phyloP scores from a whole-genome alignment of 92 coral and sea anemone species.

The Heteractis magnifica region DNA sequence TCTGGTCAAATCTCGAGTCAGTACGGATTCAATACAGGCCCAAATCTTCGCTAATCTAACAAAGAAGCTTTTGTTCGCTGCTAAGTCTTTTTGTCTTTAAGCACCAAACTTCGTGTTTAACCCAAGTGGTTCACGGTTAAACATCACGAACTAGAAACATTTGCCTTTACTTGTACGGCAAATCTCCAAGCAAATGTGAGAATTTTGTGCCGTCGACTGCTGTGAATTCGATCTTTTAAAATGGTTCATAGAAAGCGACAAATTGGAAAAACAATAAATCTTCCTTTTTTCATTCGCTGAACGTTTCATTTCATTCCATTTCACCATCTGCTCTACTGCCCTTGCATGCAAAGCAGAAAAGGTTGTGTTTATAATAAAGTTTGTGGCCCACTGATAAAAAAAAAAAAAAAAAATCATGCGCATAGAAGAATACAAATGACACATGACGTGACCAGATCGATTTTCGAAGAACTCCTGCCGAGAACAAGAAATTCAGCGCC shows the following conservation, averaged over 20 bases:
- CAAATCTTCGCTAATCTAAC: not conserved
- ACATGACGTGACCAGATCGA: conserved; percentile 34
- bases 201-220: not conserved
- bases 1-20: no score
- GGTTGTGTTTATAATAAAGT: conserved; percentile 23
- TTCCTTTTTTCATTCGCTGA: not conserved
- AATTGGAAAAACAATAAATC: not conserved
- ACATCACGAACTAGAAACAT: not conserved
- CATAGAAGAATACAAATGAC: conserved; percentile 24
- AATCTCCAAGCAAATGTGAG: not conserved
- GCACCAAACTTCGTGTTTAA: not conserved
- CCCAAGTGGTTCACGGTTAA: not conserved
- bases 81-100: not conserved
- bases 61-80: conserved; percentile 1
- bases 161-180: not conserved
- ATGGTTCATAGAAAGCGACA: not conserved
- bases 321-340: not conserved
- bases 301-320: not conserved
- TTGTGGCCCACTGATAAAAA: conserved; percentile 23
- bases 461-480: conserved; percentile 32
- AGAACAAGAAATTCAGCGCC: conserved; percentile 38
- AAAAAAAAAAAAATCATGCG: conserved; percentile 1
- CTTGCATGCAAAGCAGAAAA: conserved; percentile 9
- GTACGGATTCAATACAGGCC: not conserved
- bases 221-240: not conserved